phyloP scores from a whole-genome alignment of 2,888 invertebrate species.

The Antitype chi region DNA sequence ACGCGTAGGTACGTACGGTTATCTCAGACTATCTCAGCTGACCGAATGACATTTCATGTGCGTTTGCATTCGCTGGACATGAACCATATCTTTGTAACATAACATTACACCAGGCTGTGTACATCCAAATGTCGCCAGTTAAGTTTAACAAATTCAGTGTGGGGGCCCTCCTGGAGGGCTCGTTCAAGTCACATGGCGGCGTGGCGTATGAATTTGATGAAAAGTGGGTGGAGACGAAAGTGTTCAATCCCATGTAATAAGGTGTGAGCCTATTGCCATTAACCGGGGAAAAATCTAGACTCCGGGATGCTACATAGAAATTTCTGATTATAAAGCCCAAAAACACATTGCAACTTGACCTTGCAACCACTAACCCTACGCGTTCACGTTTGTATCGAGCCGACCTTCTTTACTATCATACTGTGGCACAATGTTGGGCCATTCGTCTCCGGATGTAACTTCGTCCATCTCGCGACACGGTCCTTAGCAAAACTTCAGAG shows the following conservation, averaged over 20 bases:
- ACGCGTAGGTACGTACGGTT: not conserved
- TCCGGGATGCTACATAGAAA: not conserved
- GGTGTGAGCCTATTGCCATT: not conserved
- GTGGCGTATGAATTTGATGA: too few relatives aligned
- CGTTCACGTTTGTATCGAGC: not conserved
- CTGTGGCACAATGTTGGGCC: conserved; percentile 17
- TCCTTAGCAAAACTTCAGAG: conserved; percentile 41
- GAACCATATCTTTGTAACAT: not conserved
- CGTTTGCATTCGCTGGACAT: not conserved
- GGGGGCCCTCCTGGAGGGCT: too few relatives aligned
- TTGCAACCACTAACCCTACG: too few relatives aligned
- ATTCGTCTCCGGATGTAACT: conserved; percentile 49
- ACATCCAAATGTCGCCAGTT: not conserved
- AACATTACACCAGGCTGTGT: too few relatives aligned
- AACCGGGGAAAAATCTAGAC: not conserved
- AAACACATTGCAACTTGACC: not conserved
- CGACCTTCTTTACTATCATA: conserved; percentile 3
- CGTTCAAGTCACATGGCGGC: too few relatives aligned
- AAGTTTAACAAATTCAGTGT: not conserved
- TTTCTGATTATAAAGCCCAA: not conserved
- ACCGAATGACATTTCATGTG: not conserved
- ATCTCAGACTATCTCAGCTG: not conserved
- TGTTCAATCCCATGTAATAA: not conserved
- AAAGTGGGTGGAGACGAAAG: too few relatives aligned
- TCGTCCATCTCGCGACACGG: conserved; percentile 35